Conservation (phyloP, 2,113 vertebrate species). For the Leptobrachium leishanense region DNA sequence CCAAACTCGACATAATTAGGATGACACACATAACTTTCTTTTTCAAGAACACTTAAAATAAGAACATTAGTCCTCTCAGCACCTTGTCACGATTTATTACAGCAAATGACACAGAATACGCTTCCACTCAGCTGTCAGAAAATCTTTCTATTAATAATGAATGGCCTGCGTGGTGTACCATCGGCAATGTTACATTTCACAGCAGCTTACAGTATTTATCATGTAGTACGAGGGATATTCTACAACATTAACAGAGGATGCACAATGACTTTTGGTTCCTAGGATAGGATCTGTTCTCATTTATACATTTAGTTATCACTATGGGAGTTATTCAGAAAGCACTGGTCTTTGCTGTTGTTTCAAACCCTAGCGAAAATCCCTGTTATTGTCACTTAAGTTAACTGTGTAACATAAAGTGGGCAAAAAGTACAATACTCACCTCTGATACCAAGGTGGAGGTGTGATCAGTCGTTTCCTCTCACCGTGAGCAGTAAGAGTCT, state of each 20-base stretch:
- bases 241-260: neutral
- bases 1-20: conserved; percentile 1
- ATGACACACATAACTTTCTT: conserved; percentile 3
- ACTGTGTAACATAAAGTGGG: too few relatives aligned
- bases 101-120: neutral
- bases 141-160: conserved; percentile 30
- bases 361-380: too few relatives aligned
- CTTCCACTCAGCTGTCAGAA: conserved; percentile 29
- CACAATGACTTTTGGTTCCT: neutral
- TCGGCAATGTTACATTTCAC: neutral
- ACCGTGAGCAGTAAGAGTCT: too few relatives aligned
- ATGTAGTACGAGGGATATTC: neutral
- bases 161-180: neutral
- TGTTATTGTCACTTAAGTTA: too few relatives aligned
- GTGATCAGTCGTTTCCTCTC: too few relatives aligned
- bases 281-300: too few relatives aligned
- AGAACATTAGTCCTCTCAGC: conserved; percentile 11
- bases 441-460: too few relatives aligned
- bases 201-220: neutral
- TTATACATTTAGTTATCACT: too few relatives aligned
- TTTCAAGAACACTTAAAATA: conserved; percentile 8
- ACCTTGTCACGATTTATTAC: conserved; percentile 14
- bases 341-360: too few relatives aligned
- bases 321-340: too few relatives aligned
- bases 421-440: too few relatives aligned